These are phyloP conservation scores for Branchinecta lindahli DNA, from an alignment of 1,140 invertebrate genomes.

Conservation along the genomic window DNA sequence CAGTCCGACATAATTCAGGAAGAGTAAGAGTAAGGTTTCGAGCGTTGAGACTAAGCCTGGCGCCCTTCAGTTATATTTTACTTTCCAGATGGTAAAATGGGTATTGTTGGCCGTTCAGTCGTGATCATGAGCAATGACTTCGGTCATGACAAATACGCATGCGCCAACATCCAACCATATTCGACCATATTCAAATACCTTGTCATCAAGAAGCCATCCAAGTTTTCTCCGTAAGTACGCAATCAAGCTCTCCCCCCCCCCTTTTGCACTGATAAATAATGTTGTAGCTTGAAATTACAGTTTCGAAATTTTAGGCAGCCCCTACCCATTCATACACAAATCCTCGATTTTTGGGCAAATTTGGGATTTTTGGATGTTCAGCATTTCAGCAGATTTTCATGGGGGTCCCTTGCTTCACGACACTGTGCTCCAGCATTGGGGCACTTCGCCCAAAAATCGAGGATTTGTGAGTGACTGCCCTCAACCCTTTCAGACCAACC, in stretches of 20 bases:
- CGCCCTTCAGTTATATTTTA: not conserved
- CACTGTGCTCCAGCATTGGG: no score
- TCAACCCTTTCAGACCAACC: no score
- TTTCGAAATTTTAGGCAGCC: slow-evolving; percentile 13
- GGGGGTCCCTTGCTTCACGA: no score
- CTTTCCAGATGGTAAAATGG: slow-evolving; percentile 43
- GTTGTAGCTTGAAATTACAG: not conserved
- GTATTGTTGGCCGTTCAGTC: slow-evolving; percentile 66
- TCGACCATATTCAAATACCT: slow-evolving; percentile 79
- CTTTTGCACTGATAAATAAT: not conserved
- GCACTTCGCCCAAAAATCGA: no score
- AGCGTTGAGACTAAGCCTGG: no score
- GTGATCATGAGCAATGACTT: slow-evolving; percentile 63
- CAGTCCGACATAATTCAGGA: no score
- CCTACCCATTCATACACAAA: no score
- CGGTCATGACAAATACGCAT: slow-evolving; percentile 55
- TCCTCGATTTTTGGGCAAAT: not conserved
- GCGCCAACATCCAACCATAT: slow-evolving; percentile 79
- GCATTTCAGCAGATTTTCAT: not conserved
- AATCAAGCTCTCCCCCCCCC: not conserved
- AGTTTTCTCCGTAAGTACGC: slow-evolving; percentile 64
- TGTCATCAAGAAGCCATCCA: slow-evolving; percentile 65
- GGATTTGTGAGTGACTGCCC: no score
- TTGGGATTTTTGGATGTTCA: slow-evolving; percentile 11
- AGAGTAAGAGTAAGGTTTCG: no score